These are phyloP conservation scores for Phasianus colchicus DNA, from an alignment of 2,113 vertebrate genomes.

Conservation along the genomic window DNA sequence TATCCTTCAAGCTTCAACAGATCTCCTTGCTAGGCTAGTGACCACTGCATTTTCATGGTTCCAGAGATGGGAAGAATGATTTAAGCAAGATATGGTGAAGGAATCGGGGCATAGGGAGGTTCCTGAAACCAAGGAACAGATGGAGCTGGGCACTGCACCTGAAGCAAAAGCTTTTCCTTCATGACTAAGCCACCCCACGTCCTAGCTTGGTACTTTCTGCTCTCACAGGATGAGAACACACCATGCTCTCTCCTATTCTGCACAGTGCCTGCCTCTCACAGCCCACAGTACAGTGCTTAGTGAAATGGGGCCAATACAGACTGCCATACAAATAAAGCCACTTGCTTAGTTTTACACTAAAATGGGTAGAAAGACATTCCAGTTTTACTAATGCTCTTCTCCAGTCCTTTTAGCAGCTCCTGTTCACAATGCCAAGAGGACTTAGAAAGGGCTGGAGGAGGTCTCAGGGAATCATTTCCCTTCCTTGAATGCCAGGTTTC, in stretches of 20 bases:
- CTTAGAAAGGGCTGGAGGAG: background rate
- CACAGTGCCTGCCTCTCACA: background rate
- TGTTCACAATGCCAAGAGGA: background rate
- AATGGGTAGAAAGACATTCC: background rate
- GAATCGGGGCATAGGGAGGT: background rate
- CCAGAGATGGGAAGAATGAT: background rate
- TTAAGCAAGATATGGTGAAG: background rate
- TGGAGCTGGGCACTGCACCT: background rate
- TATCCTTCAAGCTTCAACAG: background rate
- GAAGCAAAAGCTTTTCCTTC: background rate
- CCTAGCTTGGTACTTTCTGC: background rate
- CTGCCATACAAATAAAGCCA: background rate
- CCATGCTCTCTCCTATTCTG: background rate
- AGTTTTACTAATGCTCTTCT: background rate
- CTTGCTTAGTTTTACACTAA: background rate
- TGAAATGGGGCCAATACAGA: fast-evolving
- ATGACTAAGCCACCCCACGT: background rate
- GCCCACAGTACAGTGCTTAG: background rate
- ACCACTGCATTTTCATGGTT: background rate
- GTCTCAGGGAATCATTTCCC: background rate
- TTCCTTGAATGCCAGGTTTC: background rate
- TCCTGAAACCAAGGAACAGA: background rate
- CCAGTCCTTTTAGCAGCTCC: background rate
- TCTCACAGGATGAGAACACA: background rate
- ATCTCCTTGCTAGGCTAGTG: background rate